Conservation (phyloP, 1,140 invertebrate genomes). For the Philotrypesis tridentata region DNA sequence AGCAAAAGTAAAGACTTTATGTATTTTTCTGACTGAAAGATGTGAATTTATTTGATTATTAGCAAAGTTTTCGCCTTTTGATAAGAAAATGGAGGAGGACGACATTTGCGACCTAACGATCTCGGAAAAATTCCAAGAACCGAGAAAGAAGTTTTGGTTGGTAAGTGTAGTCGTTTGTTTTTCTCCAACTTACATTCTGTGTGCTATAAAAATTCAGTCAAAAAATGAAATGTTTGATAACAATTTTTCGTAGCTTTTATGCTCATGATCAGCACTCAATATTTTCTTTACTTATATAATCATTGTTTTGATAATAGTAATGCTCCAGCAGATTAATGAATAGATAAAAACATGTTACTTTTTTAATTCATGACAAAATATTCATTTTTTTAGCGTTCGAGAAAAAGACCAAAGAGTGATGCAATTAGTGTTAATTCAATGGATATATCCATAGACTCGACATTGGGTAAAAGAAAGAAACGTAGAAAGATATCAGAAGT, state of each 20-base stretch:
- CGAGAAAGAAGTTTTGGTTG: slow-evolving; percentile 68
- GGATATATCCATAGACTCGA: slow-evolving; percentile 66
- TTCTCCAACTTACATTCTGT: background rate
- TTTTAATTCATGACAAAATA: background rate
- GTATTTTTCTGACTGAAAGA: background rate
- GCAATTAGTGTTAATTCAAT: slow-evolving; percentile 66
- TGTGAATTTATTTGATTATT: slow-evolving; percentile 8
- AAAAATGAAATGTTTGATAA: background rate
- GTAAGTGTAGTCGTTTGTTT: slow-evolving; percentile 54
- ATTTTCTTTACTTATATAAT: slow-evolving; percentile 34
- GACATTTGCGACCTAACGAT: slow-evolving; percentile 60
- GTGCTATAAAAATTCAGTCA: slow-evolving; percentile 14
- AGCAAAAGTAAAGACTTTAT: background rate
- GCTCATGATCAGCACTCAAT: background rate
- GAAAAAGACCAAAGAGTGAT: slow-evolving; percentile 68
- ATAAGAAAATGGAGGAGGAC: slow-evolving; percentile 52
- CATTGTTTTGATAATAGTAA: background rate
- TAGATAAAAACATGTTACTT: background rate
- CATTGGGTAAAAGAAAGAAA: slow-evolving; percentile 64
- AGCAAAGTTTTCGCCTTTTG: slow-evolving; percentile 18
- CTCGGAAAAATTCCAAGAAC: slow-evolving; percentile 66
- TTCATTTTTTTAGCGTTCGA: slow-evolving; percentile 62
- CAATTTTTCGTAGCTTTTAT: background rate
- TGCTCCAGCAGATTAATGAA: background rate
- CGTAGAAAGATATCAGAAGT: slow-evolving; percentile 68